These are phyloP conservation scores for Rhegmatorhina hoffmannsi DNA, from an alignment of 2,113 vertebrate species.

Conservation along the genomic window DNA sequence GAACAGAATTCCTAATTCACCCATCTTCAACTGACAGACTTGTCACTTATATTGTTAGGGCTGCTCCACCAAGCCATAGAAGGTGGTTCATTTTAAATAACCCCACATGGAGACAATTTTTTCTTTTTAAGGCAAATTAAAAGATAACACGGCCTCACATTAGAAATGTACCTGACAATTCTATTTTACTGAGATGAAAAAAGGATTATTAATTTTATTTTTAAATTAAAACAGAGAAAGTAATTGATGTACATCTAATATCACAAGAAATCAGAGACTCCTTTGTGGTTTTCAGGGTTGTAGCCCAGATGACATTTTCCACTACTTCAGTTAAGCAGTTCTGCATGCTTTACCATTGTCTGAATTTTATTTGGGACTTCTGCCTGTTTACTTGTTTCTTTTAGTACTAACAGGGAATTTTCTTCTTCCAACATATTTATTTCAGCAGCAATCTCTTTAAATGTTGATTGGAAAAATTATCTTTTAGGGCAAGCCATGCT, in stretches of 20 bases:
- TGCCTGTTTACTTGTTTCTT: neutral
- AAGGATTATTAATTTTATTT: neutral
- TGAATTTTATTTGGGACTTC: neutral
- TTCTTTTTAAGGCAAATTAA: neutral
- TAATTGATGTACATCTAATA: neutral
- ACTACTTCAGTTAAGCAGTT: neutral
- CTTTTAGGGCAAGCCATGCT: neutral
- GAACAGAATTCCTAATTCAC: neutral
- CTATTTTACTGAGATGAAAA: neutral
- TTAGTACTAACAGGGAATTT: neutral
- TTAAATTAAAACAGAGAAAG: neutral
- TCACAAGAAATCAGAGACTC: neutral
- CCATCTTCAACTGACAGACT: neutral
- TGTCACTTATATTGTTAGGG: neutral
- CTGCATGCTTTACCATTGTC: neutral
- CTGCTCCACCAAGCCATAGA: neutral
- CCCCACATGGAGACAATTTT: neutral
- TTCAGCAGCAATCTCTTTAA: neutral
- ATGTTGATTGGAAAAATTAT: neutral
- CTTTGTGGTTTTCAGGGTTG: neutral
- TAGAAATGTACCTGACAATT: neutral
- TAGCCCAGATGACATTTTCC: neutral
- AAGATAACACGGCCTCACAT: neutral
- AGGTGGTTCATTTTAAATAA: neutral
- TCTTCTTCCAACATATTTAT: neutral